These are phyloP conservation scores for Eubasilissa splendida DNA, from an alignment of 2,888 invertebrate genomes.

Conservation along the genomic window DNA sequence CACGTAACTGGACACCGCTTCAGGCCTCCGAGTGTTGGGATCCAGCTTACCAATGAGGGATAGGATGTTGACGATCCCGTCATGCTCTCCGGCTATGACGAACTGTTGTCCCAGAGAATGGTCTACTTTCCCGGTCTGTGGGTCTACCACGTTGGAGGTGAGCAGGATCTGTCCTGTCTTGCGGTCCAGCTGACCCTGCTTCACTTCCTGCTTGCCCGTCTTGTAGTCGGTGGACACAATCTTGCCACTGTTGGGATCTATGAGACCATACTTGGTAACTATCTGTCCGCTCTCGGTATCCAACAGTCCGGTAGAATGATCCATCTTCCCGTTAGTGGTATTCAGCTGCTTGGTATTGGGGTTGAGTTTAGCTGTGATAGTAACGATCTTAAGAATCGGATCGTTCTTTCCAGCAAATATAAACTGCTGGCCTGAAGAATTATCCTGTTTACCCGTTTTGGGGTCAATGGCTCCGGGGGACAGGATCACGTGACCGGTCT, in stretches of 20 bases:
- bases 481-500: conserved; percentile 66
- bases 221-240: conserved; percentile 76
- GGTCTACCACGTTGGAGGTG: conserved; percentile 76
- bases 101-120: conserved; percentile 79
- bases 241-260: conserved; percentile 78
- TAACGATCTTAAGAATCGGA: conserved; percentile 69
- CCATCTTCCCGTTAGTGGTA: conserved; percentile 69
- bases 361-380: conserved; percentile 73
- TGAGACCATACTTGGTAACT: conserved; percentile 75
- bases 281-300: conserved; percentile 78
- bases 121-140: conserved; percentile 78
- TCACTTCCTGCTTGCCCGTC: conserved; percentile 77
- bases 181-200: conserved; percentile 80
- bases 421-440: conserved; percentile 62
- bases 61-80: conserved; percentile 78
- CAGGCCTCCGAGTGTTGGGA: conserved; percentile 71
- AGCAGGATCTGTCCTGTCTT: conserved; percentile 79
- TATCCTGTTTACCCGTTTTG: conserved; percentile 66
- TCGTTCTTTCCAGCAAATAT: conserved; percentile 57
- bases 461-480: conserved; percentile 65
- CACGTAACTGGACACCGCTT: conserved; percentile 69
- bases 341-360: conserved; percentile 72
- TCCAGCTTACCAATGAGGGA: conserved; percentile 73
- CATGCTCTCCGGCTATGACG: conserved; percentile 77
- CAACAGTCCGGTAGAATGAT: conserved; percentile 72